These are phyloP conservation scores for Ethmia dodecea DNA, from an alignment of 2,888 invertebrate species.

Conservation along the genomic window DNA sequence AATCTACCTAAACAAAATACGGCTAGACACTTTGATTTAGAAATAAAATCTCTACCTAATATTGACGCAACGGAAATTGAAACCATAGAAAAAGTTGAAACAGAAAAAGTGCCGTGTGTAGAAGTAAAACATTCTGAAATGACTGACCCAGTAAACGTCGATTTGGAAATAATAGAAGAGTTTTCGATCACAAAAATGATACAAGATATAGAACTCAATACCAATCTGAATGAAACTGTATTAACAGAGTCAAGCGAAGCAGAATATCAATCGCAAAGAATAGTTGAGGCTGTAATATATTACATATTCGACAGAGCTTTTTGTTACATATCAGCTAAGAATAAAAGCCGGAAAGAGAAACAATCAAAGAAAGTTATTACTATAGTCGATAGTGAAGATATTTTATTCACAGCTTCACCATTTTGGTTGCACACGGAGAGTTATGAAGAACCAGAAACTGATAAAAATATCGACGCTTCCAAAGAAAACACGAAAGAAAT, in stretches of 20 bases:
- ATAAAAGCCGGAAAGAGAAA: conserved; percentile 22
- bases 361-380: conserved; percentile 46
- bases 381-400: conserved; percentile 59
- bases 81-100: neutral
- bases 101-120: too few species aligned
- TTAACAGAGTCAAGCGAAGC: conserved; percentile 43
- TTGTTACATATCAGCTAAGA: conserved; percentile 32
- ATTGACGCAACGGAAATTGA: neutral
- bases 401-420: conserved; percentile 49
- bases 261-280: conserved; percentile 33
- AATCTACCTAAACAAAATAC: conserved; percentile 8
- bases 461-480: too few species aligned
- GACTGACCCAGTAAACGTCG: conserved; percentile 6
- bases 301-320: conserved; percentile 51
- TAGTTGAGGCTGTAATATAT: conserved; percentile 55
- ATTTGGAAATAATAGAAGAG: conserved; percentile 2
- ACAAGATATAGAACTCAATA: conserved; percentile 18
- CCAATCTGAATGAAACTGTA: conserved; percentile 37
- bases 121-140: too few species aligned
- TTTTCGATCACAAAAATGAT: conserved; percentile 45
- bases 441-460: too few species aligned
- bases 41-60: too few species aligned
- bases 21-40: too few species aligned
- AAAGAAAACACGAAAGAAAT: too few species aligned
- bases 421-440: too few species aligned